These are phyloP conservation scores for Ridgeia piscesae DNA, from an alignment of 1,140 invertebrate species.

Conservation along the genomic window DNA sequence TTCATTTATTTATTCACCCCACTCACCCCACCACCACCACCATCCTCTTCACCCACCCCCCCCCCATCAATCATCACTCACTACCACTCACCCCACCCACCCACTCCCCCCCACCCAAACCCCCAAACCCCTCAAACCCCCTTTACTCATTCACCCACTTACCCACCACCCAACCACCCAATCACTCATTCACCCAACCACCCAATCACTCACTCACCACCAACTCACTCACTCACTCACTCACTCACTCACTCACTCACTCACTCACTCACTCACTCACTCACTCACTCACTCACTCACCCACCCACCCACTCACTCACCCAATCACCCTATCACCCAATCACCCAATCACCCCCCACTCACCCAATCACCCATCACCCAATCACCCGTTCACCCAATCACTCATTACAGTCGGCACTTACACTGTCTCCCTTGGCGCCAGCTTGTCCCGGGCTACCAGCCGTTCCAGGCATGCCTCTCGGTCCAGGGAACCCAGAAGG, in stretches of 20 bases:
- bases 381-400: too few species aligned
- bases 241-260: conserved; percentile 24
- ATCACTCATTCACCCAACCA: conserved; percentile 24
- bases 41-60: too few species aligned
- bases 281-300: too few species aligned
- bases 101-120: too few species aligned
- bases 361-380: neutral
- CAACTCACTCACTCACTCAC: conserved; percentile 21
- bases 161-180: conserved; percentile 7
- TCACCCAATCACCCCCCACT: too few species aligned
- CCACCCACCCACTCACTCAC: too few species aligned
- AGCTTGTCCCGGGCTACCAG: neutral
- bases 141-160: too few species aligned
- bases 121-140: too few species aligned
- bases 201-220: conserved; percentile 23
- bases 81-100: too few species aligned
- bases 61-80: too few species aligned
- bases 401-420: neutral
- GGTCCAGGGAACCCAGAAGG: neutral
- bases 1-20: conserved; percentile 18
- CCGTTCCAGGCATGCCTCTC: neutral
- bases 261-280: conserved; percentile 9
- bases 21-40: conserved; percentile 2
- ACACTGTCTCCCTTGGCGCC: neutral
- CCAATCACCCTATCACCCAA: too few species aligned